Evolutionary conservation across 1,140 invertebrate genomes (phyloP), one percentile per base, ranked within the genome.

Genomic region (Pogonomyrmex californicus): DNA sequence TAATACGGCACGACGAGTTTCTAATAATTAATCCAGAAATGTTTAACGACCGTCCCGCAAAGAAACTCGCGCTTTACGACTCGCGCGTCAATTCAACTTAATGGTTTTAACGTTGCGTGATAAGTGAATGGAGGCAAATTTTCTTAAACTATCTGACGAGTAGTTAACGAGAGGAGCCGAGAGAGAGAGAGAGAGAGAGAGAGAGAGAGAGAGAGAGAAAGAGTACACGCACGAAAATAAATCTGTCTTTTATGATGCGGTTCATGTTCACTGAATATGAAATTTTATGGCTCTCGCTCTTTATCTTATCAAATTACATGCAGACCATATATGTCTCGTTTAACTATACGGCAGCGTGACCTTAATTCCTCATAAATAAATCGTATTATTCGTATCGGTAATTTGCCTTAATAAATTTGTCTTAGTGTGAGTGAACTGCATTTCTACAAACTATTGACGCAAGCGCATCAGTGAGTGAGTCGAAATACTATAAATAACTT

Each of bases 1-100:
- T n/a, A n/a, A n/a, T 71, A 54, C n/a, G 30, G 41, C 33, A 60
- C 30, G 17, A 1, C 17, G 38, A 4, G 6, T 47, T 12, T 17
- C 44, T 30, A 36, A 60, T 62, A 62, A 60, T 83, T 83, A 73
- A 83, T 83, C 30, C 38, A 73, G 33, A 75, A 83, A 73, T 41
- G 54, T 33, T 73, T 47, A 73, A 62, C 33, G n/a, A 83, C 6
- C 41, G 47, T 41, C 70, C 41, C 30, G 38, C 68, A n/a, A 60
- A 47, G 41, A 49, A 83, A 60, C 38, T 58, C 12, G n/a, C 23
- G 12, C 41, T 83, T 47, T 75, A 62, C 66, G 66, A 47, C 12
- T 68, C 36, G 36, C 36, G 10, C 38, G 14, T 81, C 54, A 70
- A 44, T 56, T 81, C 5, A 56, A 41, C 12, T 70, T 68, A 47